These are phyloP conservation scores for Urocolius indicus DNA, from an alignment of 2,113 vertebrate species.

Conservation along the genomic window DNA sequence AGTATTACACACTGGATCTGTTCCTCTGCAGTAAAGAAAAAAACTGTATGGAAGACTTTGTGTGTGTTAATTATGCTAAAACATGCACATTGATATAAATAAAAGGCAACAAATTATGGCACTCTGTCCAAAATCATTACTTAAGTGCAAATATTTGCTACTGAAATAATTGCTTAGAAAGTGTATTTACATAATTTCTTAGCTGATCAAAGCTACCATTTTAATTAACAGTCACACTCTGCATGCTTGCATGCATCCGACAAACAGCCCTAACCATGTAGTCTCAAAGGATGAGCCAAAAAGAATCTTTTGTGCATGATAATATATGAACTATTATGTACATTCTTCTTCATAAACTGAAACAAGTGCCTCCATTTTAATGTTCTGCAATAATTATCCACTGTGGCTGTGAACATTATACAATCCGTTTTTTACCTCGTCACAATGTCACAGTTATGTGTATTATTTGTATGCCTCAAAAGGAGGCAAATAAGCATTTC, in stretches of 20 bases:
- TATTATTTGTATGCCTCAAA: background rate
- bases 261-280: background rate
- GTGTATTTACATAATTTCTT: constrained; percentile 15
- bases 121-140: constrained; percentile 20
- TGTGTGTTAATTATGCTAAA: constrained; percentile 39
- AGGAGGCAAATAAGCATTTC: background rate
- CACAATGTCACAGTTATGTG: background rate
- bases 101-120: constrained; percentile 13
- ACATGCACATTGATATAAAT: constrained; percentile 40
- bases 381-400: background rate
- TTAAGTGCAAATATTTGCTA: constrained; percentile 37
- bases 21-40: background rate
- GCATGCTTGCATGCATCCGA: background rate
- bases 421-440: background rate
- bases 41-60: background rate
- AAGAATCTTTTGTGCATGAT: background rate
- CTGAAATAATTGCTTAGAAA: constrained; percentile 44
- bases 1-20: background rate
- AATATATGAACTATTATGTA: background rate
- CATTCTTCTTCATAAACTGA: background rate
- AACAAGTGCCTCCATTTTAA: background rate
- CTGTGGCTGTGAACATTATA: background rate
- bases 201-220: background rate
- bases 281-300: background rate
- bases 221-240: background rate